phyloP scores from a whole-genome alignment of 2,888 invertebrate genomes.

The Hydroisotoma schaefferi region DNA sequence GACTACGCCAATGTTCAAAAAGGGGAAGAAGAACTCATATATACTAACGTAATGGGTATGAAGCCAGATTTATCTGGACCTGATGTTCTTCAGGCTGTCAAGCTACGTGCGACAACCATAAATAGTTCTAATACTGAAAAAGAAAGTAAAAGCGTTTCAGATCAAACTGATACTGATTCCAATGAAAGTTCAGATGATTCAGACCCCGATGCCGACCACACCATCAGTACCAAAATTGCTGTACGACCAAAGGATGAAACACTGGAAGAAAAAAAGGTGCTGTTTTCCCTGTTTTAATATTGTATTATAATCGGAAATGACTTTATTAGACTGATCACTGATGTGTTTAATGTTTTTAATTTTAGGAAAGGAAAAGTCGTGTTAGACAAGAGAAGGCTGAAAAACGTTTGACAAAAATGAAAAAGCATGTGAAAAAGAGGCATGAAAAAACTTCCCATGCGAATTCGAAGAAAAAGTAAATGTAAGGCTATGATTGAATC shows the following conservation, averaged over 20 bases:
- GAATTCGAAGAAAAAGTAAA: conserved; percentile 45
- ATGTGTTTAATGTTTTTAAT: conserved; percentile 28
- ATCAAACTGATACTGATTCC: background rate
- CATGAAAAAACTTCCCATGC: conserved; percentile 64
- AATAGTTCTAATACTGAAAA: background rate
- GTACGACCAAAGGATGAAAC: conserved; percentile 55
- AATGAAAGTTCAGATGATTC: conserved; percentile 3
- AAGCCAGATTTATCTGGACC: conserved; percentile 75
- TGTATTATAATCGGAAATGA: too few relatives aligned
- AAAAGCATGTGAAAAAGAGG: conserved; percentile 89
- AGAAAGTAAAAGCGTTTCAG: background rate
- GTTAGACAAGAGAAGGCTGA: conserved; percentile 85
- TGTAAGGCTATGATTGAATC: too few relatives aligned
- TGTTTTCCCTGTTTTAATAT: too few relatives aligned
- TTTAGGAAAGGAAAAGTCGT: conserved; percentile 73
- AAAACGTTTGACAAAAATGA: conserved; percentile 80
- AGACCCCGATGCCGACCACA: conserved; percentile 41
- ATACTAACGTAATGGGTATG: conserved; percentile 81
- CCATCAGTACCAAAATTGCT: background rate
- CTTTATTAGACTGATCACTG: too few relatives aligned
- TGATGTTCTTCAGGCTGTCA: too few relatives aligned
- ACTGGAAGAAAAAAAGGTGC: conserved; percentile 54
- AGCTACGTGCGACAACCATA: too few relatives aligned
- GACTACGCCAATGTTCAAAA: conserved; percentile 77
- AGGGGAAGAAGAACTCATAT: conserved; percentile 71